Conservation (phyloP, 2,797 vertebrate genomes). For the Gobio occitaniae region DNA sequence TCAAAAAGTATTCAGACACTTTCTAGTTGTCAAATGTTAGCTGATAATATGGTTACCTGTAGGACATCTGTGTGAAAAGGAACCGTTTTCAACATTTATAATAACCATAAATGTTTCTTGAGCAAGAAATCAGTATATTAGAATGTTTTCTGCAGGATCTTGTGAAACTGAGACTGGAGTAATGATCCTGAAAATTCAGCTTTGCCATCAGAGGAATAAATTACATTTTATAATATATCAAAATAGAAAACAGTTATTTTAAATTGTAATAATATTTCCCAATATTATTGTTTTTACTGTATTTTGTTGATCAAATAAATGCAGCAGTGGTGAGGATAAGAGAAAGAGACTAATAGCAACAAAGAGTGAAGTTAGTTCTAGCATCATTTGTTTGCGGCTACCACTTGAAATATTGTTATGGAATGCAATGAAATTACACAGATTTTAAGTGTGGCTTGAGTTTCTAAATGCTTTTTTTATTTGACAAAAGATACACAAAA, state of each 20-base stretch:
- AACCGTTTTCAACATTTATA: background rate
- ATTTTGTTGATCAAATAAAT: background rate
- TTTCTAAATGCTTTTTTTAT: background rate
- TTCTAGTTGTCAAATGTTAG: background rate
- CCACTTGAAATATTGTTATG: background rate
- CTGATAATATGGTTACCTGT: background rate
- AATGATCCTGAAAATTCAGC: background rate
- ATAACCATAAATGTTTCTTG: background rate
- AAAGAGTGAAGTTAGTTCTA: background rate
- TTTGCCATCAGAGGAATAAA: background rate
- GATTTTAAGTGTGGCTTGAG: too few species aligned
- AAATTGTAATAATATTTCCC: background rate
- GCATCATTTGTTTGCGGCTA: background rate
- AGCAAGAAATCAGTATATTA: background rate
- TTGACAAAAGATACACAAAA: background rate
- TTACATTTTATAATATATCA: background rate
- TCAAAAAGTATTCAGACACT: background rate
- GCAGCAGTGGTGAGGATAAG: background rate
- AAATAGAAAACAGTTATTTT: background rate
- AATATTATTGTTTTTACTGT: background rate
- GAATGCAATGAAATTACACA: background rate
- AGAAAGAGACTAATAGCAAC: background rate
- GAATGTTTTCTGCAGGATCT: background rate
- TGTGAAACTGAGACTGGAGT: background rate
- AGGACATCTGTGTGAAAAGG: background rate